Evolutionary conservation across 1,140 invertebrate species (phyloP), one percentile per base, ranked within the genome.

Genomic region (Psilanteris sp.): DNA sequence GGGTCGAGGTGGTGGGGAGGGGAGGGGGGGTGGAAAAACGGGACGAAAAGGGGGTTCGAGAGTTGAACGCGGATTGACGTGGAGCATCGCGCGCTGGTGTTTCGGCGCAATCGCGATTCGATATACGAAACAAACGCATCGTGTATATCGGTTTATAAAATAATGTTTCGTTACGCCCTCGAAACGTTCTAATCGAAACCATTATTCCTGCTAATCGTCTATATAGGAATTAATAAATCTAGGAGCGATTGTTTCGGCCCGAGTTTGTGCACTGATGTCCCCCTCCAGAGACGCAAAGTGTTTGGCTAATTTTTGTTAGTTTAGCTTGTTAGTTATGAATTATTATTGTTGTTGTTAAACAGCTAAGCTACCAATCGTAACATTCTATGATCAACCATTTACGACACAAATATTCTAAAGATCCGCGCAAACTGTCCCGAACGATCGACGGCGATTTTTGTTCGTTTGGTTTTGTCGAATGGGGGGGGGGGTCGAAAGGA

Each of bases 341-440:
- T n/a, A n/a, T n/a, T n/a, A n/a, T n/a, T n/a, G n/a, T n/a, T n/a
- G n/a, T n/a, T n/a, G n/a, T n/a, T n/a, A n/a, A n/a, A 72, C 39
- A 72, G 10, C 29, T 73, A 64, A 36, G 8, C 59, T 59, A 66
- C 8, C 27, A 73, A 59, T 73, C 34, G 29, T 41, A 73, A 64
- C 16, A 18, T 64, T 54, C 70, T 73, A 73, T 52, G 29, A 44
- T 59, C 54, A 50, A 54, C 36, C 29, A 26, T 61, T 66, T 46
- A 52, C 37, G 52, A 66, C 31, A 61, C 50, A 66, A 44, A 44
- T 64, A 59, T 26, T 20, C 37, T 66, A 66, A 59, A 26, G 20
- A 52, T 31, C 24, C 11, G 34, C 34, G 16, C 43, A 50, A 57
- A 7, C 11, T 1, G 41, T 50, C 50, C 34, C 50, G 59, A 57